Percentiles rank a stretch among this genome's conserved stretches.
phyloP scores from a whole-genome alignment of 2,113 vertebrate species.

The Acrocephalus arundinaceus region DNA sequence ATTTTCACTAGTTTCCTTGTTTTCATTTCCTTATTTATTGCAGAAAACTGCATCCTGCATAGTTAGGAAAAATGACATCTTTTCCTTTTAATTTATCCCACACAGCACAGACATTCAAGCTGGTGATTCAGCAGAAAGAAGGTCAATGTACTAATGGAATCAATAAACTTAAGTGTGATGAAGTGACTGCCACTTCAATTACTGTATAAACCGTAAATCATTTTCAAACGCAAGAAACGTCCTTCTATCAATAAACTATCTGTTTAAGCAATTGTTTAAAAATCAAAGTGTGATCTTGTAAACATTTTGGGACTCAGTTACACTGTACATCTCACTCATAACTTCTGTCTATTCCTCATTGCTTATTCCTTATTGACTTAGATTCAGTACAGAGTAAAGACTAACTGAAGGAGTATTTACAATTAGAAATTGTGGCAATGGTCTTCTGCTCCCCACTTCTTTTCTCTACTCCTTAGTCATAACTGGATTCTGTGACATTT shows the following conservation, averaged over 20 bases:
- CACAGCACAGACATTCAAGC: not conserved
- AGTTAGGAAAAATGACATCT: not conserved
- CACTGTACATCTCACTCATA: not conserved
- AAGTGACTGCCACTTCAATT: conserved; percentile 47
- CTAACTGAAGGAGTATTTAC: not conserved
- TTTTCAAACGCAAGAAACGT: not conserved
- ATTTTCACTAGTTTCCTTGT: not conserved
- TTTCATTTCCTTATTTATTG: not conserved
- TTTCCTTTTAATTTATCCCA: not conserved
- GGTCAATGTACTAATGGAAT: conserved; percentile 47
- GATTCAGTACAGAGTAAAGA: not conserved
- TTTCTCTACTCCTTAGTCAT: not conserved
- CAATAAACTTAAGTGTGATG: conserved; percentile 51
- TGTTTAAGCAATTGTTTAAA: conserved; percentile 51
- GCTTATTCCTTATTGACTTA: not conserved
- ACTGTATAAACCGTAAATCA: not conserved
- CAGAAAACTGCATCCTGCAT: not conserved
- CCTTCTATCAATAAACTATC: not conserved
- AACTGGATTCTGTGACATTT: not conserved
- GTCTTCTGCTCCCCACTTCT: not conserved
- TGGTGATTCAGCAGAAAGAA: conserved; percentile 38
- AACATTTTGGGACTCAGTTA: not conserved
- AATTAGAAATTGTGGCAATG: not conserved
- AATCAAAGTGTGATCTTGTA: conserved; percentile 36
- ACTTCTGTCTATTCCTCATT: not conserved